Evolutionary conservation across 2,113 vertebrate species (phyloP), one percentile per base, ranked within the genome.

Genomic region (Rhea pennata): DNA sequence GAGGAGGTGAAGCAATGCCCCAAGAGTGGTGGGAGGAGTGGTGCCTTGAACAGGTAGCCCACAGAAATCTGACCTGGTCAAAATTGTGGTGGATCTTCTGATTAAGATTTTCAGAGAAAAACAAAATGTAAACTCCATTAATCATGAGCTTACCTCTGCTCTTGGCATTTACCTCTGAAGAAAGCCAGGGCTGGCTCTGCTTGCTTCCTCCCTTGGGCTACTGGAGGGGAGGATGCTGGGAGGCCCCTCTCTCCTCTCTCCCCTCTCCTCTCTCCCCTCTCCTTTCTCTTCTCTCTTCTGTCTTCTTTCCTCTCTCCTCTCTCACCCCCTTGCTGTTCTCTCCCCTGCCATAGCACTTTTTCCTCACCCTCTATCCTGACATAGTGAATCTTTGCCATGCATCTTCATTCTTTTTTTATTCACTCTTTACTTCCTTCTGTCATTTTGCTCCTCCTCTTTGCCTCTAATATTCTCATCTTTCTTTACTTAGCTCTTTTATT

Each of bases 191-290:
- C 7, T 17, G 1, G 1, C 26, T 82, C 59, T 61, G 21, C 40
- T 54, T 66, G 8, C 9, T 71, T 2, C 1, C 22, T 56, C 1
- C 0, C 3, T 8, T 51, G 44, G 15, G 19, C 15, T 33, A 12
- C 44, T 72, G 46, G 22, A 81, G 29, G 12, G 4, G 6, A 21
- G 10, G 56, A 31, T 21, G 14, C 21, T 61, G 29, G 71, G 40
- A 19, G 40, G 9, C 75, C n/a, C 6, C 7, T 36, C 27, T 14
- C 19, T 84, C 31, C 15, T 56, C 1, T 0, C 0, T 0, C 36
- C 22, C 4, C 27, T 6, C 40, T 50, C n/a, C 50, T 58, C 23
- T 21, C 26, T 9, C 40, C 44, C 16, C 65, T 13, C 36, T 36
- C 36, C 36, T 6, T 6, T 36, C 36, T 36, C 36, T 6, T 36